These are phyloP conservation scores for Trypoxylus dichotomus DNA, from an alignment of 1,140 invertebrate genomes.

Conservation along the genomic window DNA sequence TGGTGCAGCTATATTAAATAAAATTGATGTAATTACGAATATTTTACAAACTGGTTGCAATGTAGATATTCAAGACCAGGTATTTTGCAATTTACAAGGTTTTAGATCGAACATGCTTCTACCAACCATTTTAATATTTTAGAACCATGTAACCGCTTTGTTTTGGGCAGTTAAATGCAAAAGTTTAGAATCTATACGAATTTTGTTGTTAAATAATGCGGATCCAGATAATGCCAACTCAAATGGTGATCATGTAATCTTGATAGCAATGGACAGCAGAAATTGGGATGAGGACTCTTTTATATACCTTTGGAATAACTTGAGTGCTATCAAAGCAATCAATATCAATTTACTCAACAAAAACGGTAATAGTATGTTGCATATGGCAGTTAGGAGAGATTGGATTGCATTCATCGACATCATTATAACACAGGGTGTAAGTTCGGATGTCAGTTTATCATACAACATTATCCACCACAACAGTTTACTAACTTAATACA, in stretches of 20 bases:
- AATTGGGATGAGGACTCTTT: slow-evolving; percentile 51
- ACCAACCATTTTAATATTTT: neutral
- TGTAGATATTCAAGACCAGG: slow-evolving; percentile 42
- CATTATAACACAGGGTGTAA: slow-evolving; percentile 41
- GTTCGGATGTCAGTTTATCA: neutral
- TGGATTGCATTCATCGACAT: slow-evolving; percentile 48
- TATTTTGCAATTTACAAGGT: slow-evolving; percentile 29
- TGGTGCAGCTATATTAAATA: slow-evolving; percentile 41
- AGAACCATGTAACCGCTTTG: slow-evolving; percentile 49
- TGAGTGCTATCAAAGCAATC: slow-evolving; percentile 37
- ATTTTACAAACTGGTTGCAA: slow-evolving; percentile 41
- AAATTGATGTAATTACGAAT: slow-evolving; percentile 39
- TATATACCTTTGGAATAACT: slow-evolving; percentile 47
- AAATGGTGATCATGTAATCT: slow-evolving; percentile 49
- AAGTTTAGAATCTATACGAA: slow-evolving; percentile 49
- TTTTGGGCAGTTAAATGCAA: slow-evolving; percentile 52
- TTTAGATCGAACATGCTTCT: neutral
- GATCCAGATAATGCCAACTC: slow-evolving; percentile 45
- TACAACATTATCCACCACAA: neutral
- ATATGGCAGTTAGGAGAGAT: slow-evolving; percentile 48
- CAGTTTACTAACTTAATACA: no score
- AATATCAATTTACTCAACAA: slow-evolving; percentile 48
- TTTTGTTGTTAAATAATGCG: slow-evolving; percentile 47
- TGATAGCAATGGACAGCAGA: slow-evolving; percentile 48
- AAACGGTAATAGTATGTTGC: slow-evolving; percentile 48